Evolutionary conservation across 2,888 invertebrate species (phyloP).

Genomic region (Muscina levida): DNA sequence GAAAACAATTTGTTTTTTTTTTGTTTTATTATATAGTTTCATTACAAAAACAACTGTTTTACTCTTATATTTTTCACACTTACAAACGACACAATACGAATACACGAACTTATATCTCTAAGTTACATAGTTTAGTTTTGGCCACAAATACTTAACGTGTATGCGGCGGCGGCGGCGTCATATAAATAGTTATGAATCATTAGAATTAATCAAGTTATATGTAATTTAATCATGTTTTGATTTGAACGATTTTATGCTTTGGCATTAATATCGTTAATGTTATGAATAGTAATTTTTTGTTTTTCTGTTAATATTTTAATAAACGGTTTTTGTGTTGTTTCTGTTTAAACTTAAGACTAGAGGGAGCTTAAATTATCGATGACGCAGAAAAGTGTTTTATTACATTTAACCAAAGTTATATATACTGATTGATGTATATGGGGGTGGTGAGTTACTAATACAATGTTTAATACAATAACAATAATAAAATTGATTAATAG

Average conservation of each 20-base stretch:
- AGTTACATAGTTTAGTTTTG: constrained; percentile 35
- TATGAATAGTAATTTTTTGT: constrained; percentile 49
- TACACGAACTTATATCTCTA: constrained; percentile 25
- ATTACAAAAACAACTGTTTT: constrained; percentile 40
- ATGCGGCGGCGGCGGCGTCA: not conserved
- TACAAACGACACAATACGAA: constrained; percentile 1
- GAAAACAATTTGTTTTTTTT: not conserved
- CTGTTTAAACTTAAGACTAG: too few relatives aligned
- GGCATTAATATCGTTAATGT: constrained; percentile 48
- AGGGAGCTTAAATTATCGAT: too few relatives aligned
- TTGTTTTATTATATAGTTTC: too few relatives aligned
- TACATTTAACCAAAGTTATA: not conserved
- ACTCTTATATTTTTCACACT: too few relatives aligned
- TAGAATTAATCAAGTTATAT: constrained; percentile 40
- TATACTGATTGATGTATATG: too few relatives aligned
- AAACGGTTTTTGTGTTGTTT: too few relatives aligned
- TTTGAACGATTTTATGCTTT: not conserved
- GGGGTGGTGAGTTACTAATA: too few relatives aligned
- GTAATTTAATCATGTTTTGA: constrained; percentile 50
- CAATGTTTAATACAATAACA: too few relatives aligned
- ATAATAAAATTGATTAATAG: too few relatives aligned
- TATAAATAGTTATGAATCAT: constrained; percentile 49
- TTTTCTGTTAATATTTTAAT: too few relatives aligned
- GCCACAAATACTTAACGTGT: constrained; percentile 10
- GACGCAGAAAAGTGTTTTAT: too few relatives aligned